phyloP scores from a whole-genome alignment of 1,140 invertebrate species.

The Oscheius sp. region DNA sequence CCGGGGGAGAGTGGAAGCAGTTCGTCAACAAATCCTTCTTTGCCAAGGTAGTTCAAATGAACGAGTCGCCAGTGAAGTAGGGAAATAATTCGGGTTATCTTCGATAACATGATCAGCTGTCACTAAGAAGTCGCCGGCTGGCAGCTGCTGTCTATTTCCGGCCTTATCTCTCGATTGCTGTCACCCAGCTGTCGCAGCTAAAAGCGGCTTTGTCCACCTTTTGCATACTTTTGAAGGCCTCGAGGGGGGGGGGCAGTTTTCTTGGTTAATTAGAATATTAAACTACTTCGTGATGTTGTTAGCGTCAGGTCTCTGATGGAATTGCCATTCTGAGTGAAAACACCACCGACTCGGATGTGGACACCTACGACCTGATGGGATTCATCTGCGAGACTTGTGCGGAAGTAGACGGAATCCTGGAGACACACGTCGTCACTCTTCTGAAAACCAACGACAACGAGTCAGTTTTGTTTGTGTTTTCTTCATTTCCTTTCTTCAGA shows the following conservation, averaged over 20 bases:
- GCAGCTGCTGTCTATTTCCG: too few relatives aligned
- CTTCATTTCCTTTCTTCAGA: not conserved
- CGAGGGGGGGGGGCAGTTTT: too few relatives aligned
- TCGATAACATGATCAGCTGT: too few relatives aligned
- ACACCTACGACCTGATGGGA: not conserved
- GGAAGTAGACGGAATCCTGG: not conserved
- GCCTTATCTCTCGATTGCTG: too few relatives aligned
- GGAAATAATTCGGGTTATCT: too few relatives aligned
- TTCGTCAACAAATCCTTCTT: not conserved
- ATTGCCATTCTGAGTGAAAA: not conserved
- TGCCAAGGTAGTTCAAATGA: not conserved
- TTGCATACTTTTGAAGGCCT: too few relatives aligned
- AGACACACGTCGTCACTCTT: not conserved
- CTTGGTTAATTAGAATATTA: too few relatives aligned
- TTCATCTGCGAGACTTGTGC: not conserved
- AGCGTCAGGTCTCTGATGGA: conserved; percentile 6
- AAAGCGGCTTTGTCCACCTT: too few relatives aligned
- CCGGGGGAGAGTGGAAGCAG: conserved; percentile 9
- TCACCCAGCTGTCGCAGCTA: too few relatives aligned
- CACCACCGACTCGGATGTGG: not conserved
- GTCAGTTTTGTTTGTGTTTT: not conserved
- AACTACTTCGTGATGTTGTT: too few relatives aligned
- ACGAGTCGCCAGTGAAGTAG: too few relatives aligned
- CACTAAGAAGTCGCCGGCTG: too few relatives aligned
- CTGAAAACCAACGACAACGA: not conserved